phyloP scores from a whole-genome alignment of 2,797 vertebrate species.

The Hydrophis major region DNA sequence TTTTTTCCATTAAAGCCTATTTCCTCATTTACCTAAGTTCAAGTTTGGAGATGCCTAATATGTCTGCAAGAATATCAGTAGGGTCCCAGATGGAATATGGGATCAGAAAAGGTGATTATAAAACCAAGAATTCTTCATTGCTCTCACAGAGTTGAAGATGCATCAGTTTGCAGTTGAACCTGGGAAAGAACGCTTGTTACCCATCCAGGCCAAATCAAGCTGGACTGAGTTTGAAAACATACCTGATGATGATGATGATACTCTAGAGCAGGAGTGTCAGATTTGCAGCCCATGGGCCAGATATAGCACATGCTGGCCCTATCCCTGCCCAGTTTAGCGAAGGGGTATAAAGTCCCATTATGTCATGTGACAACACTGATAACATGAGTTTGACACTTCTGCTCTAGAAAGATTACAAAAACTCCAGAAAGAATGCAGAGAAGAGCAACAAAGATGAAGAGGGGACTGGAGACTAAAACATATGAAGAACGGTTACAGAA shows the following conservation, averaged over 20 bases:
- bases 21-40: neutral
- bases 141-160: neutral
- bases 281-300: too few species aligned
- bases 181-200: neutral
- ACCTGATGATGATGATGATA: too few species aligned
- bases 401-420: too few species aligned
- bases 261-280: too few species aligned
- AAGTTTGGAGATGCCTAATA: neutral
- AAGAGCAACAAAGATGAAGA: too few species aligned
- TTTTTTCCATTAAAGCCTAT: neutral
- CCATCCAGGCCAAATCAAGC: neutral
- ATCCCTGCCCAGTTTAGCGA: too few species aligned
- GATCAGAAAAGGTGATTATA: neutral
- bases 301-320: too few species aligned
- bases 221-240: neutral
- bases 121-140: neutral
- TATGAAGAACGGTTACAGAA: rapidly evolving
- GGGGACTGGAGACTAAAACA: too few species aligned
- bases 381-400: too few species aligned
- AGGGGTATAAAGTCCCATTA: too few species aligned
- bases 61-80: neutral
- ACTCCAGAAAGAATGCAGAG: too few species aligned
- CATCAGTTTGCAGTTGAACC: neutral
- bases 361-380: too few species aligned
- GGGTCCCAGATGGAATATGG: neutral